Conservation (phyloP, 2,888 invertebrate genomes). For the Lithophane leautieri region DNA sequence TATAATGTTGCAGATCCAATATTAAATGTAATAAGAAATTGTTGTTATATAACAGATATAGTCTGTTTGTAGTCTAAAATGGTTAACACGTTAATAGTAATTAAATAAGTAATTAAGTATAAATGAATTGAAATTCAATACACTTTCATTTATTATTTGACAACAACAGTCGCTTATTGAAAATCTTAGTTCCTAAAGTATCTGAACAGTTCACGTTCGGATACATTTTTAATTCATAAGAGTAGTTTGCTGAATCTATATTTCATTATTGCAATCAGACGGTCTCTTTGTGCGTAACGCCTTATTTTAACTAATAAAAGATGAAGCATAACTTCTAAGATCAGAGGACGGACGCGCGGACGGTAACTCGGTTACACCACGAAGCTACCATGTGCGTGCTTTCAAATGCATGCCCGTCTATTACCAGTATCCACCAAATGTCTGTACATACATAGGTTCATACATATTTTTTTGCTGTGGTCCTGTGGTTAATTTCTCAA, state of each 20-base stretch:
- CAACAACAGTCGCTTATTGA: background rate
- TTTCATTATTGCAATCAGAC: background rate
- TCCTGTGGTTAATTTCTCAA: background rate
- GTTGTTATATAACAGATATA: background rate
- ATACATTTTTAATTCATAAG: conserved; percentile 24
- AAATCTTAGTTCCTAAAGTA: background rate
- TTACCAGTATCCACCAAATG: background rate
- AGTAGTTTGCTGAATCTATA: background rate
- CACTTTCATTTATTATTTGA: too few relatives aligned
- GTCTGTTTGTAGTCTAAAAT: background rate
- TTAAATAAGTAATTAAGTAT: background rate
- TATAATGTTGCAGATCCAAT: background rate
- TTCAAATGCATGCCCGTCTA: background rate
- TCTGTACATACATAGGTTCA: too few relatives aligned
- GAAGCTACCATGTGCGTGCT: background rate
- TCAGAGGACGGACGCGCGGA: background rate
- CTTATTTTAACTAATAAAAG: background rate
- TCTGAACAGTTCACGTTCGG: conserved; percentile 47
- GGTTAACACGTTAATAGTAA: background rate
- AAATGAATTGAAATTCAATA: background rate
- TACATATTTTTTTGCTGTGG: background rate
- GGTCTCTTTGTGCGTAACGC: background rate
- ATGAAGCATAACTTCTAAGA: background rate
- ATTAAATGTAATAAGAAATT: background rate
- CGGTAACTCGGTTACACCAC: background rate